Base-by-base conservation (phyloP, 2,113 vertebrate species). In the Bujurquina vittata region DNA sequence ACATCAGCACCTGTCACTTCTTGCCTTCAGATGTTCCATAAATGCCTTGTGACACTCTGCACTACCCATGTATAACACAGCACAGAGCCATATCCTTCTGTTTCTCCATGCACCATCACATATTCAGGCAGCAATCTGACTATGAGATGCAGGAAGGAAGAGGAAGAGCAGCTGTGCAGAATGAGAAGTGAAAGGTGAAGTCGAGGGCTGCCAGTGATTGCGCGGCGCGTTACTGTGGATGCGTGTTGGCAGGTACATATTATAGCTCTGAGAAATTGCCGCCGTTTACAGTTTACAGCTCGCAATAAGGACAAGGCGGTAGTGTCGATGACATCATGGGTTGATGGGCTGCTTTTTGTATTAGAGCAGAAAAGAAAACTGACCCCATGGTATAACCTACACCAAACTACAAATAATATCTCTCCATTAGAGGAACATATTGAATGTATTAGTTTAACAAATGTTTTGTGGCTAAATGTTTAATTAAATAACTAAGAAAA, bases 1-100 rank as follows among this genome's bases (percentile, higher is more conserved):
- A 67, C 80, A 84, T 88, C 90, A 80, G 78, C 89, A 89, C 80
- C 80, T 89, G 84, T 84, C 93, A 90, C 79, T 46, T 82, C 59
- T 59, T 5, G 22, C 73, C 77, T 84, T 61, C 80, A 83, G 79
- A 84, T 87, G 72, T 86, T 73, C 80, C n/a, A 29, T 62, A 60
- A 60, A 90, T 75, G 72, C 84, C 62, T 75, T 81, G 56, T 91
- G 93, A 92, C 90, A 84, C 67, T 77, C 62, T 22, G n/a, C 54
- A 56, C 23, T 20, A 75, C 22, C 75, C 87, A 85, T 89, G 78
- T 80, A 88, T 89, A 76, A 83, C 80, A 77, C 77, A 57, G 57
- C 79, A 40, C 80, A 85, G 80, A 88, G 77, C 56, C 82, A 54
- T 83, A 85, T 85, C 84, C 88, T 81, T 63, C 78, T 73, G 56